Base-by-base conservation (phyloP, 2,113 vertebrate species). In the Lepidothrix coronata region DNA sequence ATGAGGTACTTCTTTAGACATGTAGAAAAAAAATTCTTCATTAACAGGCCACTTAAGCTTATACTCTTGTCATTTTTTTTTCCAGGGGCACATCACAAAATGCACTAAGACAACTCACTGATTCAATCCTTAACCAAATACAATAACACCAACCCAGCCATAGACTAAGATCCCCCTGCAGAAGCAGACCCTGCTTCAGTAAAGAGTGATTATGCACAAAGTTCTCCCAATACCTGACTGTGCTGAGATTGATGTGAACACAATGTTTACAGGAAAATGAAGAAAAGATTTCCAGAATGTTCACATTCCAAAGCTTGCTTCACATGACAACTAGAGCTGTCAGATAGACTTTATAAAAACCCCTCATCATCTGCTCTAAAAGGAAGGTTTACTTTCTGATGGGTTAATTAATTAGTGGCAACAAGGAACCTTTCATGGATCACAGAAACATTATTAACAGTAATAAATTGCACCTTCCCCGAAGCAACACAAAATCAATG, bases 401-500 rank as follows among this genome's bases (percentile, higher is more conserved):
- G 17, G 39, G 55, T 92, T 92, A 89, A 86, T 91, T 91, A 91
- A 93, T 95, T 92, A 72, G 44, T 51, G 52, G 54, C 58, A 92
- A 92, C 41, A 58, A 94, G 25, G 31, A 85, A 73, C 39, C 11
- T 92, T 94, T 86, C 30, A 39, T 72, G 44, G 84, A 85, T 91
- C 70, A 93, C 1, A 1, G 81, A 91, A 87, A 41, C 49, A 88
- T 82, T 89, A 68, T 84, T 89, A 96, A 66, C 31, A 49, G 46
- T 82, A 87, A 89, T 91, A 94, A 81, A 95, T 68, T 88, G 11
- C 15, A 66, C 16, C 41, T 96, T 92, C 49, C 71, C 49, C 37
- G 61, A 91, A 92, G 70, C 61, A 87, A 94, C 65, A 89, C 63
- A 84, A 86, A 95, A 92, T 94, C 76, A 92, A 87, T 92, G 48